Percentiles rank a stretch among this genome's conserved stretches.
Evolutionary conservation across 1,140 invertebrate genomes (phyloP).

Genomic region (Bombus terrestris): DNA sequence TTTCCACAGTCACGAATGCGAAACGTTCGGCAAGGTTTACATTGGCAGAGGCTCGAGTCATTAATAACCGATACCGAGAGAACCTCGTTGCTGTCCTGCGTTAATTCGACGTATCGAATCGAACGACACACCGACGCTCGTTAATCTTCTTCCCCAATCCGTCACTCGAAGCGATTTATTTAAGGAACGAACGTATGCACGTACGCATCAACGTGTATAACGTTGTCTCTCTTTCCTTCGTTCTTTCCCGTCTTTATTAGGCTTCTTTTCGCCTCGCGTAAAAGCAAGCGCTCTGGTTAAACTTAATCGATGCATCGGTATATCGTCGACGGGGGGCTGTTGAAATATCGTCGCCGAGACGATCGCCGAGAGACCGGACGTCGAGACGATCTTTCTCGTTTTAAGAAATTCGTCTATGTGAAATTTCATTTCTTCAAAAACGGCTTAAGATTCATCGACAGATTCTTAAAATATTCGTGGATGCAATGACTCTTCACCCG

Average conservation of each 20-base stretch:
- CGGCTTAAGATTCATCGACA: too few species aligned
- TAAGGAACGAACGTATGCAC: slow-evolving; percentile 52
- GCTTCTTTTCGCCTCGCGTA: slow-evolving; percentile 44
- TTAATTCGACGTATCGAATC: slow-evolving; percentile 79
- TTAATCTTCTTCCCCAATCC: slow-evolving; percentile 73
- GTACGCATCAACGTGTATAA: neutral
- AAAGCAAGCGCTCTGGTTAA: slow-evolving; percentile 39
- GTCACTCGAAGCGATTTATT: slow-evolving; percentile 70
- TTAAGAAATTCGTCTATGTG: neutral
- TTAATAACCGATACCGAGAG: slow-evolving; percentile 73
- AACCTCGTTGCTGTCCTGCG: slow-evolving; percentile 63
- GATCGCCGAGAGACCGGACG: too few species aligned
- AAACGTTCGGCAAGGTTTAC: slow-evolving; percentile 54
- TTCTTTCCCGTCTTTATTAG: slow-evolving; percentile 51
- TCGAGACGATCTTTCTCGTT: neutral
- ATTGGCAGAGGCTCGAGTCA: slow-evolving; percentile 63
- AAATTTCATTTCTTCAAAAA: too few species aligned
- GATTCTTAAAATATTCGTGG: too few species aligned
- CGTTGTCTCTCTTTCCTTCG: slow-evolving; percentile 46
- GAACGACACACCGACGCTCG: slow-evolving; percentile 74
- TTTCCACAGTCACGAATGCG: slow-evolving; percentile 47
- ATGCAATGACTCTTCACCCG: too few species aligned
- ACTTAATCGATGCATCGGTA: slow-evolving; percentile 57
- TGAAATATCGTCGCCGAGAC: too few species aligned
- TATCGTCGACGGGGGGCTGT: neutral